A percentile compares a stretch with the other conserved stretches of the same genome.
These are phyloP conservation scores for Oncorhynchus keta DNA, from an alignment of 2,113 vertebrate species.

Conservation along the genomic window DNA sequence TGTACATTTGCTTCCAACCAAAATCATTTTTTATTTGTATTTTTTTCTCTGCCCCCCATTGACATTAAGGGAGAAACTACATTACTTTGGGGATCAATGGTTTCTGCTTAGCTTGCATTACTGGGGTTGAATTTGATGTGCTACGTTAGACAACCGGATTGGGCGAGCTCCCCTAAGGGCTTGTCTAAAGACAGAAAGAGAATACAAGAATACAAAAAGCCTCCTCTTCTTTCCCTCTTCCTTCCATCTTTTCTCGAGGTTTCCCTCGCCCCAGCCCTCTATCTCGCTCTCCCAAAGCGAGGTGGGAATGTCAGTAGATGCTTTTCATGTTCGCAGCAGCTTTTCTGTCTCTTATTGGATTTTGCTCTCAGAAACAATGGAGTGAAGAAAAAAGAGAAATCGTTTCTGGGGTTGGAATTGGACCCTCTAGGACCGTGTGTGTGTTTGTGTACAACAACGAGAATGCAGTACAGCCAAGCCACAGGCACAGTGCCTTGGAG, in stretches of 20 bases:
- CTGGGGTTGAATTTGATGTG: conserved; percentile 49
- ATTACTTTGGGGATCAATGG: conserved; percentile 46
- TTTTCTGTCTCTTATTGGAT: neutral
- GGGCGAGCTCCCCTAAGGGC: conserved; percentile 17
- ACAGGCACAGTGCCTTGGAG: neutral
- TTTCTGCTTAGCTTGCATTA: conserved; percentile 59
- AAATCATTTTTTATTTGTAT: neutral
- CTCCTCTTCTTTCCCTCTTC: neutral
- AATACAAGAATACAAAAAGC: conserved; percentile 30
- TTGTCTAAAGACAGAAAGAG: conserved; percentile 12
- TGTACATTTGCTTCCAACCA: conserved; percentile 28
- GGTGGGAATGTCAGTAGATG: neutral
- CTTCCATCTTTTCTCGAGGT: conserved; percentile 19
- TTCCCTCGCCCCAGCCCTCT: neutral
- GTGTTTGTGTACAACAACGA: neutral
- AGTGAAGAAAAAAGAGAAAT: neutral
- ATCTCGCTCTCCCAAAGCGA: conserved; percentile 14
- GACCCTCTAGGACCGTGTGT: neutral
- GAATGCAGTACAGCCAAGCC: neutral
- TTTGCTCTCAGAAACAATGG: neutral
- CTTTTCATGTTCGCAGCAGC: conserved; percentile 21
- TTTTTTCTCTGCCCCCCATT: conserved; percentile 17
- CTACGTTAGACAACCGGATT: conserved; percentile 40
- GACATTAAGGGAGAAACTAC: conserved; percentile 41
- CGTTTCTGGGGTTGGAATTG: neutral